Evolutionary conservation across 2,888 invertebrate genomes (phyloP), one percentile per base, ranked within the genome.

Genomic region (Amitus sp.): DNA sequence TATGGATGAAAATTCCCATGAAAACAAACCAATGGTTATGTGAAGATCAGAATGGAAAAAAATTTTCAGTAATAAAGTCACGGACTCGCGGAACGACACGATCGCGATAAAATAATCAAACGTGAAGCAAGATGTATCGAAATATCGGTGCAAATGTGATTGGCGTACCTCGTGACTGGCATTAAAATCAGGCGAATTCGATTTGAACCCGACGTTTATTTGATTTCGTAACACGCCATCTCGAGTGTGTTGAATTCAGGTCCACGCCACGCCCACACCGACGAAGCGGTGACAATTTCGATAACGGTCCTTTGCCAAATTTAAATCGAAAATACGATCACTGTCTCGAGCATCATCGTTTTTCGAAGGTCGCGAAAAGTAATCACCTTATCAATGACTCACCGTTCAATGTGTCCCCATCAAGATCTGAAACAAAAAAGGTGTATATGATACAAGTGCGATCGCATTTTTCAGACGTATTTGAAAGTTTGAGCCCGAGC

Each of bases 201-300:
- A 47, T 50, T 33, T 23, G 47, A 56, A 13, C 18, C 6, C 40
- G 46, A 49, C 47, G 40, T 49, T 57, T 57, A 47, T 50, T 56
- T 39, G 20, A 43, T 33, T 18, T 50, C 42, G 46, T 47, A 47
- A 57, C 28, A 48, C 50, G 53, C 28, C 42, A 42, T 55, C 55
- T 45, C 42, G 61, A 42, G 33, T 20, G 40, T 33, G 39, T 30
- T 34, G 52, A 48, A 62, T 48, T 43, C 27, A 45, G 39, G 28
- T 49, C 49, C 37, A 49, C 39, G 49, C 56, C 52, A 46, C 56
- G 52, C 47, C 52, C 56, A 53, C 52, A 53, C 48, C 42, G 43
- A 56, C 42, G 40, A 52, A 56, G 52, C 56, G 33, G 61, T 56
- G 56, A 39, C 61, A 56, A 49, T 56, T 57, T 56, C 47, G 56